Conservation (phyloP, 2,113 vertebrate genomes). For the Ploceus nigricollis region DNA sequence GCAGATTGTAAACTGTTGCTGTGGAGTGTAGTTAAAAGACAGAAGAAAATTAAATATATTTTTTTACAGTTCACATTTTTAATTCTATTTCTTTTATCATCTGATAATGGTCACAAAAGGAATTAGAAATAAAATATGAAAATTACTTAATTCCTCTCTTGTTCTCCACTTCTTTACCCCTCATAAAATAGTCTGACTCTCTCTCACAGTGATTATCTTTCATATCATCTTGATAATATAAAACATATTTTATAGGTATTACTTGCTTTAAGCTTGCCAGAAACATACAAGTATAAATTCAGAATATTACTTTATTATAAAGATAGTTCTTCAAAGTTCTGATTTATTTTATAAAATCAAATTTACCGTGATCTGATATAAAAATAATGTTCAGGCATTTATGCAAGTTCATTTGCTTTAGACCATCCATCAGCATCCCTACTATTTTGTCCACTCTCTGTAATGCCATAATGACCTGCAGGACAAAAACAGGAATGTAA, state of each 20-base stretch:
- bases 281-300: neutral
- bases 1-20: neutral
- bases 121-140: neutral
- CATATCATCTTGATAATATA: neutral
- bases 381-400: conserved; percentile 89
- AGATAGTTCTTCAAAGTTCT: neutral
- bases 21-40: neutral
- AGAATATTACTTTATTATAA: neutral
- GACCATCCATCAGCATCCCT: conserved; percentile 87
- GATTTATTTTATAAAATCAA: neutral
- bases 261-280: neutral
- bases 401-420: conserved; percentile 81
- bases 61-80: neutral
- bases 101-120: neutral
- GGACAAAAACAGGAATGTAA: neutral
- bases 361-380: conserved; percentile 91
- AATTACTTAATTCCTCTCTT: neutral
- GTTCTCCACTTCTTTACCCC: neutral
- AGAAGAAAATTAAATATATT: neutral
- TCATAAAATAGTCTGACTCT: neutral
- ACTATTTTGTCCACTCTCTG: conserved; percentile 82
- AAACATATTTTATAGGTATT: neutral
- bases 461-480: conserved; percentile 85
- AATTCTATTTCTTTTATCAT: neutral
- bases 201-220: neutral